A percentile compares a stretch with the other conserved stretches of the same genome.
phyloP scores from a whole-genome alignment of 2,797 vertebrate species.

The Poecilia velifera region DNA sequence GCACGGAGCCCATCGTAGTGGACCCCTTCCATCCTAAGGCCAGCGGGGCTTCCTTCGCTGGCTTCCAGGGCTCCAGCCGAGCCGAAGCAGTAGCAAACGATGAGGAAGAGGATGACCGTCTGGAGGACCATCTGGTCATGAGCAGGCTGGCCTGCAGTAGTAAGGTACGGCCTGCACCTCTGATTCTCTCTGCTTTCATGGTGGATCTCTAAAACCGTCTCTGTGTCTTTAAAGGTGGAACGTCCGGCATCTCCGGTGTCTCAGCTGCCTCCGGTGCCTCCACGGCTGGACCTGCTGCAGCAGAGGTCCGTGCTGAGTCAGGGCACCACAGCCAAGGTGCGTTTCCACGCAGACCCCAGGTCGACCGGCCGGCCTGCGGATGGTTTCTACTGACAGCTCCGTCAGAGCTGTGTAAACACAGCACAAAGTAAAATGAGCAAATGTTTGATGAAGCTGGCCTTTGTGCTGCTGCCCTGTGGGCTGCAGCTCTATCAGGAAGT shows the following conservation, averaged over 20 bases:
- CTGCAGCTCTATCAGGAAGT: not conserved
- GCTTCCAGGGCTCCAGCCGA: conserved; percentile 84
- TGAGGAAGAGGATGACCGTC: conserved; percentile 92
- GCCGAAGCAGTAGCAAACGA: conserved; percentile 85
- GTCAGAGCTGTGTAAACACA: not conserved
- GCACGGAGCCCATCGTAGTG: conserved; percentile 96
- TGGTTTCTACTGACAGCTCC: not conserved
- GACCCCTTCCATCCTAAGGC: conserved; percentile 94
- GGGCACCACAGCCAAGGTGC: conserved; percentile 87
- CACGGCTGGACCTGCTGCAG: conserved; percentile 91
- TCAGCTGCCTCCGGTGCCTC: conserved; percentile 92
- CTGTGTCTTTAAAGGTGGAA: conserved; percentile 83
- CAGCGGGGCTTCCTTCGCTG: conserved; percentile 81
- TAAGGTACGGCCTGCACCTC: conserved; percentile 80
- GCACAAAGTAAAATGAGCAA: not conserved
- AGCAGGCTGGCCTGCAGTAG: conserved; percentile 88
- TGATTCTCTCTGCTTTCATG: not conserved
- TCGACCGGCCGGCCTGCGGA: not conserved
- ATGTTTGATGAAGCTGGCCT: not conserved
- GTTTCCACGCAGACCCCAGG: not conserved
- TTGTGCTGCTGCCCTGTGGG: not conserved
- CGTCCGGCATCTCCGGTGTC: conserved; percentile 94
- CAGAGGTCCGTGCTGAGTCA: conserved; percentile 86
- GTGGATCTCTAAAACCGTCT: not conserved
- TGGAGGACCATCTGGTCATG: conserved; percentile 96